Evolutionary conservation across 2,888 invertebrate genomes (phyloP).

Genomic region (Andrena bicolor): DNA sequence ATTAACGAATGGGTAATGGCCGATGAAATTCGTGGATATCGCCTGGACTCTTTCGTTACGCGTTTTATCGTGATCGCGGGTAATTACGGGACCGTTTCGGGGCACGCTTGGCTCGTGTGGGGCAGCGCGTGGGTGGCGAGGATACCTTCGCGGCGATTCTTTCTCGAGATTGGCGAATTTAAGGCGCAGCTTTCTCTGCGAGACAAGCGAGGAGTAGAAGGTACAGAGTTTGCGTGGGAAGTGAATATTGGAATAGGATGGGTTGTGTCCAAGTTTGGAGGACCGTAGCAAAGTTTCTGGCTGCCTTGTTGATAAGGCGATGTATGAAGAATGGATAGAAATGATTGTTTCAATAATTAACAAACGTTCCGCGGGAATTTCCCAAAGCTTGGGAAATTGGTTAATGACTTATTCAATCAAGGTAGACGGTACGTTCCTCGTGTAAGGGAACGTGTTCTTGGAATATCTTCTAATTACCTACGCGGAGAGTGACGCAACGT

Average conservation of each 20-base stretch:
- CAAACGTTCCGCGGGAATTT: neutral
- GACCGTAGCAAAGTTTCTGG: no score
- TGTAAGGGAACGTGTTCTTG: neutral
- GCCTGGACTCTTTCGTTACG: conserved; percentile 11
- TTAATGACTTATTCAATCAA: neutral
- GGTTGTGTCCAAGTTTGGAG: no score
- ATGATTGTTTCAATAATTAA: neutral
- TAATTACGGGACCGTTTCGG: conserved; percentile 39
- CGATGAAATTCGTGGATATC: conserved; percentile 47
- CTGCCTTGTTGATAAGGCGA: no score
- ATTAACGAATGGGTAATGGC: conserved; percentile 55
- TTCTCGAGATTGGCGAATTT: neutral
- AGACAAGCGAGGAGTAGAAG: neutral
- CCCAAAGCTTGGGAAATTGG: neutral
- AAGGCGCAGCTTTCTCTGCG: neutral
- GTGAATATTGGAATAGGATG: no score
- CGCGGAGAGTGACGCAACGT: neutral
- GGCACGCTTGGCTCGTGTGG: neutral
- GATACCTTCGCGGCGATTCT: neutral
- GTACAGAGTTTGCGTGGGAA: no score
- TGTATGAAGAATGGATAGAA: no score
- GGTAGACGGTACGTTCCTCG: neutral
- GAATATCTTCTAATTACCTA: neutral
- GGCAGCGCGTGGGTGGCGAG: conserved; percentile 25
- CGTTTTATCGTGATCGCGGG: conserved; percentile 43